Evolutionary conservation across 2,888 invertebrate genomes (phyloP).

Genomic region (Resseliella maxima): DNA sequence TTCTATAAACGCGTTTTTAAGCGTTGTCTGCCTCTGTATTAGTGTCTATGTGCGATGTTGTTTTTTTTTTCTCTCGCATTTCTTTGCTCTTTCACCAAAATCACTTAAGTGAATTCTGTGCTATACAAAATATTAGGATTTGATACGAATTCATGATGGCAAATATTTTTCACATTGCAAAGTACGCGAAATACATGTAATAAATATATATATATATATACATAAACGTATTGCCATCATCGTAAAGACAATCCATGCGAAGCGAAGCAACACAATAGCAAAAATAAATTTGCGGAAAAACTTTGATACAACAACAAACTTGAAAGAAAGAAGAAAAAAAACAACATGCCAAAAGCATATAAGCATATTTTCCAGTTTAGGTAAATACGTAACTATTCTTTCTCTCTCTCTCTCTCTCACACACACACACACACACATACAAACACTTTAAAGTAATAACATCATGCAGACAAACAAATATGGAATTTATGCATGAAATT

Average conservation of each 20-base stretch:
- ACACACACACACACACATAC: background rate
- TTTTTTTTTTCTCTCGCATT: background rate
- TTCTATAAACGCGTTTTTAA: conserved; percentile 18
- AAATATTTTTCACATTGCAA: conserved; percentile 36
- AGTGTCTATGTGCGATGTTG: background rate
- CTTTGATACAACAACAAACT: background rate
- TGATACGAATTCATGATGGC: conserved; percentile 26
- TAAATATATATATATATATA: no score
- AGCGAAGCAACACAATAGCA: conserved; percentile 18
- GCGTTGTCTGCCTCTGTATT: background rate
- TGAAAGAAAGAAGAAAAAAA: background rate
- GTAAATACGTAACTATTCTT: conserved; percentile 34
- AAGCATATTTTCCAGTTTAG: conserved; percentile 44
- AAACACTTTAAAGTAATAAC: background rate
- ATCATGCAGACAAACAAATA: conserved; percentile 30
- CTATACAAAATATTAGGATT: background rate
- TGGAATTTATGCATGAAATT: conserved; percentile 34
- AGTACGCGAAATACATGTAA: conserved; percentile 30
- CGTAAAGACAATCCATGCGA: background rate
- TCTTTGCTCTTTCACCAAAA: conserved; percentile 19
- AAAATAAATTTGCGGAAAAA: conserved; percentile 30
- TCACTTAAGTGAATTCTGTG: background rate
- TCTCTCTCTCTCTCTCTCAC: no score
- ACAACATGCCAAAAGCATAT: background rate
- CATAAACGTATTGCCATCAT: conserved; percentile 35